Percentiles rank a stretch among this genome's conserved stretches.
Conservation (phyloP, 1,140 invertebrate species). For the Amphibalanus amphitrite region DNA sequence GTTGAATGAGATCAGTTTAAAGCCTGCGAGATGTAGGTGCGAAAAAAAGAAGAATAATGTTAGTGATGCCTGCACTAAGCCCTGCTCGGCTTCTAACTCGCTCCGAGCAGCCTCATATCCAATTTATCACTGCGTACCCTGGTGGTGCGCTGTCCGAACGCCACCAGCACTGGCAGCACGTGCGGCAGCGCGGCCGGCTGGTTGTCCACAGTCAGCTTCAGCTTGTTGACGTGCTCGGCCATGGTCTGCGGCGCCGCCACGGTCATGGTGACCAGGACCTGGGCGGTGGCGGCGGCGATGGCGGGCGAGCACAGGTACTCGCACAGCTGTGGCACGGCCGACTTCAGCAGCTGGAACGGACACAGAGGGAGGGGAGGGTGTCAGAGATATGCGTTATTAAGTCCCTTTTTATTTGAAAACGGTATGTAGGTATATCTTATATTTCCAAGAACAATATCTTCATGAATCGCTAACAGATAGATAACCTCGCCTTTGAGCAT, state of each 20-base stretch:
- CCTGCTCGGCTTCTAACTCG: slow-evolving; percentile 32
- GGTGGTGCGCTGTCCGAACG: slow-evolving; percentile 41
- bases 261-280: slow-evolving; percentile 59
- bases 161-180: slow-evolving; percentile 34
- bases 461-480: too few relatives aligned
- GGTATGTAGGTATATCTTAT: too few relatives aligned
- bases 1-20: too few relatives aligned
- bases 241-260: slow-evolving; percentile 43
- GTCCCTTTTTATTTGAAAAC: too few relatives aligned
- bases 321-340: slow-evolving; percentile 53
- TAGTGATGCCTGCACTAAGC: too few relatives aligned
- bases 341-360: slow-evolving; percentile 42
- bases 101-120: slow-evolving; percentile 24
- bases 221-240: slow-evolving; percentile 43
- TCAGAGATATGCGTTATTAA: too few relatives aligned
- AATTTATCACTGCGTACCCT: slow-evolving; percentile 37
- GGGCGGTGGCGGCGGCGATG: slow-evolving; percentile 42
- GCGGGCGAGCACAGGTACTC: slow-evolving; percentile 42
- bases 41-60: too few relatives aligned
- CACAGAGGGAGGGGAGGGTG: too few relatives aligned
- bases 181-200: slow-evolving; percentile 41
- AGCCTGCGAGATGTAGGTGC: too few relatives aligned
- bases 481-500: too few relatives aligned
- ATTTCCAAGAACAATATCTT: too few relatives aligned
- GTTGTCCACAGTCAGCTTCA: slow-evolving; percentile 45